These are phyloP conservation scores for Linyphia triangularis DNA, from an alignment of 2,888 invertebrate species.

Conservation along the genomic window DNA sequence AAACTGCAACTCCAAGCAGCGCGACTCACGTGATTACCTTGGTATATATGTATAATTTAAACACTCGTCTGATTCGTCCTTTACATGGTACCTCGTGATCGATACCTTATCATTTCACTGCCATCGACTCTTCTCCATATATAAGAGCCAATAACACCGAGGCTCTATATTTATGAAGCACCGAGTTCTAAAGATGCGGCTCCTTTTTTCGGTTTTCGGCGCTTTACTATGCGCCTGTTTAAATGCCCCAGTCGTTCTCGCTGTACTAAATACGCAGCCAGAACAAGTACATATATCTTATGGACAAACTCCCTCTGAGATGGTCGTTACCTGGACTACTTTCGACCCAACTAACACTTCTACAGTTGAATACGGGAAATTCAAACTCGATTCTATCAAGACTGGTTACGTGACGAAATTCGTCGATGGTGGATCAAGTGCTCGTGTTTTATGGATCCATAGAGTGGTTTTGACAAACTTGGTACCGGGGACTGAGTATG, in stretches of 20 bases:
- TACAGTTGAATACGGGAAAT: slow-evolving; percentile 77
- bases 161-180: neutral
- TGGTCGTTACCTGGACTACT: slow-evolving; percentile 78
- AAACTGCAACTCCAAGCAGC: neutral
- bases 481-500: slow-evolving; percentile 67
- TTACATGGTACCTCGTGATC: slow-evolving; percentile 36
- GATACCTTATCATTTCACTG: neutral
- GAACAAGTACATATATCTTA: slow-evolving; percentile 63
- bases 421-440: slow-evolving; percentile 86
- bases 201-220: neutral
- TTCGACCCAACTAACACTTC: slow-evolving; percentile 75
- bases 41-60: neutral
- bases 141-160: neutral
- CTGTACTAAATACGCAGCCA: slow-evolving; percentile 54
- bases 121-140: slow-evolving; percentile 2
- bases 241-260: neutral
- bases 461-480: slow-evolving; percentile 83
- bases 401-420: slow-evolving; percentile 81
- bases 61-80: slow-evolving; percentile 30
- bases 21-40: neutral
- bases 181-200: neutral
- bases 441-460: slow-evolving; percentile 88
- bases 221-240: neutral
- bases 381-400: slow-evolving; percentile 36
- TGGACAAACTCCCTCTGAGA: slow-evolving; percentile 75